phyloP scores from a whole-genome alignment of 1,140 invertebrate genomes.

The Thaumetopoea pityocampa region DNA sequence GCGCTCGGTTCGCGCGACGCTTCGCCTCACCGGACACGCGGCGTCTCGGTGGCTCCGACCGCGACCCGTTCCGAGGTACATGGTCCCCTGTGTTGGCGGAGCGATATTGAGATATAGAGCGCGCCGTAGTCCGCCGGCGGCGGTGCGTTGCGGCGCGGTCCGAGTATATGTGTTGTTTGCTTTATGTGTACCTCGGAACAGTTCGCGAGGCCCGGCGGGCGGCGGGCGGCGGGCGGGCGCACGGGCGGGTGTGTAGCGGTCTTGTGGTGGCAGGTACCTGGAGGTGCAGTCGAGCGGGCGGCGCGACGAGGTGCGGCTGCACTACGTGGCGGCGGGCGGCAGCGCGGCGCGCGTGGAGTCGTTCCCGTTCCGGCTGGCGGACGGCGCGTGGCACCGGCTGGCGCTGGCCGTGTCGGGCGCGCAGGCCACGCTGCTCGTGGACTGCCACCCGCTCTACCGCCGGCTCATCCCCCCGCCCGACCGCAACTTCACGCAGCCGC shows the following conservation, averaged over 20 bases:
- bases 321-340: conserved; percentile 81
- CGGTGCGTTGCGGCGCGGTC: conserved; percentile 47
- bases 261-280: conserved; percentile 82
- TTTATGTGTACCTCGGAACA: conserved; percentile 73
- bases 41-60: conserved; percentile 51
- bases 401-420: conserved; percentile 88
- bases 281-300: conserved; percentile 93
- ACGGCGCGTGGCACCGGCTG: conserved; percentile 90
- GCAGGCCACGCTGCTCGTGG: conserved; percentile 88
- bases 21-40: conserved; percentile 48
- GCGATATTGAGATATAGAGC: conserved; percentile 77
- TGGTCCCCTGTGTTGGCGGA: conserved; percentile 73
- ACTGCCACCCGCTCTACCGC: conserved; percentile 90
- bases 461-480: conserved; percentile 81
- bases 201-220: conserved; percentile 51
- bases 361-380: conserved; percentile 90
- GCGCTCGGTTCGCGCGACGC: conserved; percentile 26
- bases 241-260: conserved; percentile 28
- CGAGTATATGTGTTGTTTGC: conserved; percentile 64
- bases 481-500: conserved; percentile 83
- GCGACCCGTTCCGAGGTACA: conserved; percentile 77
- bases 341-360: conserved; percentile 85
- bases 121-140: conserved; percentile 58
- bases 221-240: conserved; percentile 25
- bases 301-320: conserved; percentile 88